phyloP scores from a whole-genome alignment of 2,113 vertebrate genomes.

The Esox niger region DNA sequence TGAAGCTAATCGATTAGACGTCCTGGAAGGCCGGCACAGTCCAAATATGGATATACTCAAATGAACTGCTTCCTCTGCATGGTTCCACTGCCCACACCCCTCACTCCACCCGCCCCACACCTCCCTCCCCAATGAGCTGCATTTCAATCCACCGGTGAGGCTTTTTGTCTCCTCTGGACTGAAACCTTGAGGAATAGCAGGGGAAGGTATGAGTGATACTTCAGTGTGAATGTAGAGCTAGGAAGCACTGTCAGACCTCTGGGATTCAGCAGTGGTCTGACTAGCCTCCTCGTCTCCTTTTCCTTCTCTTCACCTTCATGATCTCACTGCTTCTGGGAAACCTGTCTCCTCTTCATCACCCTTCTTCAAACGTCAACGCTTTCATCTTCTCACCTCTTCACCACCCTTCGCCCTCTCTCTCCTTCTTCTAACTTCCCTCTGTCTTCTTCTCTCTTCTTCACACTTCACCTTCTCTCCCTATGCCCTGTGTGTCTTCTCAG shows the following conservation, averaged over 20 bases:
- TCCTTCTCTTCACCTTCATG: not conserved
- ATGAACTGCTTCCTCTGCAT: constrained; percentile 40
- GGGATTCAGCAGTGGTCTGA: constrained; percentile 22
- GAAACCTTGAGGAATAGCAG: not conserved
- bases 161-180: constrained; percentile 1
- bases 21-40: not conserved
- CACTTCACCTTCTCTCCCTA: constrained; percentile 54
- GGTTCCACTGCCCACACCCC: constrained; percentile 3
- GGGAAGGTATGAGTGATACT: not conserved
- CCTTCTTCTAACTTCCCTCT: not conserved
- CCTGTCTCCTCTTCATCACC: not conserved
- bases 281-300: not conserved
- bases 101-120: constrained; percentile 9
- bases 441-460: constrained; percentile 8
- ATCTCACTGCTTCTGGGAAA: not conserved
- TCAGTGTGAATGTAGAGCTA: not conserved
- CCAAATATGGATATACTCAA: constrained; percentile 54
- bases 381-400: constrained; percentile 5
- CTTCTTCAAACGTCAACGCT: not conserved
- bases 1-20: not conserved
- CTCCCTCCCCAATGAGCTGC: constrained; percentile 19
- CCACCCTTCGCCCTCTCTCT: not conserved
- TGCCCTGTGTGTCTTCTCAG: constrained; percentile 86
- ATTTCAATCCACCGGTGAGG: constrained; percentile 51
- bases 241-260: constrained; percentile 45